Evolutionary conservation across 2,888 invertebrate species (phyloP), one percentile per base, ranked within the genome.

Genomic region (Stenodema calcarata): DNA sequence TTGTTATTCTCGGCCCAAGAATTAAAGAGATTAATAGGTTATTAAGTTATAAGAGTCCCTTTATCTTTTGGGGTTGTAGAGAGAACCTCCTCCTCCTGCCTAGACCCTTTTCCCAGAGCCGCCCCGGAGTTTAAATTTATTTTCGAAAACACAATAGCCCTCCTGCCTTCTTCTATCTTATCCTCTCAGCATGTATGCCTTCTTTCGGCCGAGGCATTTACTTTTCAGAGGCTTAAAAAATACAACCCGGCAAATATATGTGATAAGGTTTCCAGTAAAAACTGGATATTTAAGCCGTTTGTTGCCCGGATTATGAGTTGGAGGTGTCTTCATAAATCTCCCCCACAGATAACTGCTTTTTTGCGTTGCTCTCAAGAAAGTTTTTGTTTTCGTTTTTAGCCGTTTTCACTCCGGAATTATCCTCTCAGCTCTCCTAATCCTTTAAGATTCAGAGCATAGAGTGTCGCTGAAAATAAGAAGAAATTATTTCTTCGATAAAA

Each of bases 21-120:
- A 82, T 82, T 82, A 82, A 82, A 69, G 69, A 82, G 82, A 82
- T 82, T 82, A 82, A 82, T 69, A 82, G 82, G 82, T 82, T 82
- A 82, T 69, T 69, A 69, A 82, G 82, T 82, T 69, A 62, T 69
- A 82, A 62, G 82, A 69, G 82, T 69, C 80, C 62, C 69, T 82
- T 69, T 69, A 82, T 82, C 82, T 82, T 82, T 82, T 35, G 41
- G 69, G 78, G n/a, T 78, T 41, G 41, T 41, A 44, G 42, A n/a
- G 44, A 18, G 78, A 27, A 23, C 27, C 27, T 76, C 41, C 41
- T 16, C 30, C 70, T 27, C 30, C 16, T 12, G 28, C n/a, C 50
- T 18, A 1, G 2, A 18, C 62, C 62, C 62, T 62, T 62, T 23
- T 62, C 62, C 62, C 11, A 23, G 62, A 27, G 62, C 62, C 23